Conservation (phyloP, 2,888 invertebrate species). For the Acrobasis repandana region DNA sequence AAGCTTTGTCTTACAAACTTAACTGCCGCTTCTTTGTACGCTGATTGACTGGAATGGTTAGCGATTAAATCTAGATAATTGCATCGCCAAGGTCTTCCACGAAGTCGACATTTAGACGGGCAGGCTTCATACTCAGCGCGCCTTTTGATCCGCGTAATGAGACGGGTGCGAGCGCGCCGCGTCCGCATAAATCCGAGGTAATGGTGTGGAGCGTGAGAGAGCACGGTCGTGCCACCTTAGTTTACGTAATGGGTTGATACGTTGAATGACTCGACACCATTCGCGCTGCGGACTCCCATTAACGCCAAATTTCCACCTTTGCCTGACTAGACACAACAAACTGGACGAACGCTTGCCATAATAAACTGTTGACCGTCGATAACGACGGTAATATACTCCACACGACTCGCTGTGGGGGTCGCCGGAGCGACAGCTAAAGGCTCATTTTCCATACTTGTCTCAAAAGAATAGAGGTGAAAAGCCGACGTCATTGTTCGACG, state of each 20-base stretch:
- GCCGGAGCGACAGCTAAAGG: slow-evolving; percentile 48
- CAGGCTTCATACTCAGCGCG: slow-evolving; percentile 53
- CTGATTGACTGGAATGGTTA: slow-evolving; percentile 57
- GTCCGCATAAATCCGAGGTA: slow-evolving; percentile 72
- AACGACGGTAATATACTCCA: slow-evolving; percentile 49
- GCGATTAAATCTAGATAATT: slow-evolving; percentile 69
- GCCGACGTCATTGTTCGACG: slow-evolving; percentile 39
- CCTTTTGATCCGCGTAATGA: slow-evolving; percentile 73
- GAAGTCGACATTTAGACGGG: slow-evolving; percentile 71
- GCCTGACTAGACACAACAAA: slow-evolving; percentile 18
- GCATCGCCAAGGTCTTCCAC: slow-evolving; percentile 66
- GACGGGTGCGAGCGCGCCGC: slow-evolving; percentile 64
- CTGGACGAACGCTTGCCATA: slow-evolving; percentile 31
- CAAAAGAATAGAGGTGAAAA: slow-evolving; percentile 42
- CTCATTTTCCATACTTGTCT: slow-evolving; percentile 43
- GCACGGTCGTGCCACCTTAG: slow-evolving; percentile 69
- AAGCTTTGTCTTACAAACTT: slow-evolving; percentile 57
- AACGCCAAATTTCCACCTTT: slow-evolving; percentile 53
- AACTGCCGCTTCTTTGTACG: slow-evolving; percentile 58
- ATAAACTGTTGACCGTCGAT: slow-evolving; percentile 50
- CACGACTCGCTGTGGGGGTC: slow-evolving; percentile 56
- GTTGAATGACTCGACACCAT: slow-evolving; percentile 54
- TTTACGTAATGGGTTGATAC: slow-evolving; percentile 72
- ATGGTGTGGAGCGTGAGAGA: slow-evolving; percentile 74
- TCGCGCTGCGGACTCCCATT: slow-evolving; percentile 47